Evolutionary conservation across 1,140 invertebrate genomes (phyloP).

Genomic region (Thaumatotibia leucotreta): DNA sequence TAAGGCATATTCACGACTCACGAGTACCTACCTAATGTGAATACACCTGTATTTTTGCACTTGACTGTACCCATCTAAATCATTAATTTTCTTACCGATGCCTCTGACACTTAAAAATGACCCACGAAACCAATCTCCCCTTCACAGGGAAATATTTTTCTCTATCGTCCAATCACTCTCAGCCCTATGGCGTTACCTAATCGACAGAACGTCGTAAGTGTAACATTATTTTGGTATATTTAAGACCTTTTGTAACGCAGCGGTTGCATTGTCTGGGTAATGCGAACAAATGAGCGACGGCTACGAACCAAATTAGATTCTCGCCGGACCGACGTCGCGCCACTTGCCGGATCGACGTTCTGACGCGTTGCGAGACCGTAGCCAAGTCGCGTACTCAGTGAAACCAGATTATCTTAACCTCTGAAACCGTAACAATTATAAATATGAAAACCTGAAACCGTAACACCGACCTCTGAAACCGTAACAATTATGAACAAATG

Average conservation of each 20-base stretch:
- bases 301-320: slow-evolving; percentile 70
- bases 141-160: slow-evolving; percentile 6
- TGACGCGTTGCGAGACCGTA: neutral
- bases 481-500: no score
- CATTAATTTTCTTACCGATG: neutral
- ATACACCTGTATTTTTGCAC: no score
- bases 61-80: no score
- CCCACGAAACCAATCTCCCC: slow-evolving; percentile 9
- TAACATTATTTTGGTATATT: neutral
- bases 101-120: slow-evolving; percentile 9
- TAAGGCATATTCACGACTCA: no score
- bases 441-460: no score
- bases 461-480: no score
- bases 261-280: slow-evolving; percentile 29
- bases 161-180: slow-evolving; percentile 4
- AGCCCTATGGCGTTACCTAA: neutral
- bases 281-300: slow-evolving; percentile 68
- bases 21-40: no score
- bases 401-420: no score
- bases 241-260: neutral
- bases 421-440: no score
- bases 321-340: slow-evolving; percentile 30
- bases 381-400: neutral
- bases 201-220: neutral
- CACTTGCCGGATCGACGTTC: neutral